Evolutionary conservation across 1,140 invertebrate species (phyloP).

Genomic region (Ditylenchus dipsaci): DNA sequence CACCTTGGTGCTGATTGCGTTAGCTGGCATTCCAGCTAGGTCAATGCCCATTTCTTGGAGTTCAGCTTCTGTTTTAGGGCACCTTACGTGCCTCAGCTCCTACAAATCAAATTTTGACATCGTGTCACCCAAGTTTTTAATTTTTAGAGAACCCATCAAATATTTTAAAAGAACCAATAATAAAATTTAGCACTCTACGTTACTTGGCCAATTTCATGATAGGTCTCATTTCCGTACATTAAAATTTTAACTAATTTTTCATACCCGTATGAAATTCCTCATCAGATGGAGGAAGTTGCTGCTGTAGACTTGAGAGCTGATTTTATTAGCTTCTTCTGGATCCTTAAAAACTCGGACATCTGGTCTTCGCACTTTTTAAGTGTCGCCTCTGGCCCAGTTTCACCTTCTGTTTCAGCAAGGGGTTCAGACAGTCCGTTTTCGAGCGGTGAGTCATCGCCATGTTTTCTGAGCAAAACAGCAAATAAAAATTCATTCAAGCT

Average conservation of each 20-base stretch:
- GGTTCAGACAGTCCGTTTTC: background rate
- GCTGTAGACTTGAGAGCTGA: slow-evolving; percentile 9
- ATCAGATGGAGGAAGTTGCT: slow-evolving; percentile 12
- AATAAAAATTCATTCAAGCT: too few species aligned
- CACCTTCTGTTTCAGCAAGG: background rate
- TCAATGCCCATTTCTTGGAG: slow-evolving; percentile 17
- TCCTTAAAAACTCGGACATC: background rate
- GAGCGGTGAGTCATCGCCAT: background rate
- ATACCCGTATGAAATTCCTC: slow-evolving; percentile 14
- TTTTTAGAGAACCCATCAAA: background rate
- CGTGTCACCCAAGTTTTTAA: background rate
- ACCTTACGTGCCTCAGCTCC: slow-evolving; percentile 14
- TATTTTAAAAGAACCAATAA: background rate
- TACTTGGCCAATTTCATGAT: background rate
- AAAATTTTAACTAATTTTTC: background rate
- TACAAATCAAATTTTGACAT: slow-evolving; percentile 3
- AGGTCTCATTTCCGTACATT: background rate
- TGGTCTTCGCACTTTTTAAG: background rate
- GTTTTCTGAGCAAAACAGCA: background rate
- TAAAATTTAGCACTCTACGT: background rate
- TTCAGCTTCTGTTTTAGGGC: slow-evolving; percentile 23
- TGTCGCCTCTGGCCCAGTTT: background rate
- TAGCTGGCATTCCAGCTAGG: slow-evolving; percentile 12
- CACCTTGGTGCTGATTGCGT: slow-evolving; percentile 4
- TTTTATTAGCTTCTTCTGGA: slow-evolving; percentile 12